phyloP scores from a whole-genome alignment of 1,140 invertebrate species.

The Elysia chlorotica region DNA sequence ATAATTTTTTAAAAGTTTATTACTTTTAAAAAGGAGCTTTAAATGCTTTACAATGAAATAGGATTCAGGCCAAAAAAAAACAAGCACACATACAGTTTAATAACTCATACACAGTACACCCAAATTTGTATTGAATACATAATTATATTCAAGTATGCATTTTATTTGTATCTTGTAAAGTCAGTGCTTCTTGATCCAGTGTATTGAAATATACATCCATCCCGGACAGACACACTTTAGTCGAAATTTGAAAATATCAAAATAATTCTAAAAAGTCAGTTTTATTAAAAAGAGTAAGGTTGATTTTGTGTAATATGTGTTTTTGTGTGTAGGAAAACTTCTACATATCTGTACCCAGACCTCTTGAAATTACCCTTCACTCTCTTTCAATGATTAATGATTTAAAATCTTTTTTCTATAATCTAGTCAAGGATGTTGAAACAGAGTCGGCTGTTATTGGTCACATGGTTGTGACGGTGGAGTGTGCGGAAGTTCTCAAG shows the following conservation, averaged over 20 bases:
- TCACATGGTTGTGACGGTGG: conserved; percentile 52
- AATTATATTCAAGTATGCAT: no score
- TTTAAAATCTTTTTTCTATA: conserved; percentile 23
- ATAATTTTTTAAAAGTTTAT: no score
- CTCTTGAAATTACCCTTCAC: no score
- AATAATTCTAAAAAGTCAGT: not conserved
- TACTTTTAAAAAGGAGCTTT: no score
- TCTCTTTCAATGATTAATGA: not conserved
- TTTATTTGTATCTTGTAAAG: no score
- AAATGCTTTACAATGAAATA: no score
- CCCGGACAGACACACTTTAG: not conserved
- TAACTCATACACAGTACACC: no score
- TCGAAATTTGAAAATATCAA: not conserved
- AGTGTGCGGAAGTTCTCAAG: conserved; percentile 51
- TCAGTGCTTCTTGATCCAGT: no score
- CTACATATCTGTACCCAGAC: no score
- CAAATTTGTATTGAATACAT: no score
- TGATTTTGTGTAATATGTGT: not conserved
- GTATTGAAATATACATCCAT: not conserved
- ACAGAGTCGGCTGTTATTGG: conserved; percentile 52
- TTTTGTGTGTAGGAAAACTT: not conserved
- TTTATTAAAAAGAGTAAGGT: not conserved
- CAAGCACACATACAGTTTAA: no score
- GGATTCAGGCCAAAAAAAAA: no score
- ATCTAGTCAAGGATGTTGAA: conserved; percentile 54